Evolutionary conservation across 2,113 vertebrate species (phyloP), one percentile per base, ranked within the genome.

Genomic region (Chamaetylas fuelleborni): DNA sequence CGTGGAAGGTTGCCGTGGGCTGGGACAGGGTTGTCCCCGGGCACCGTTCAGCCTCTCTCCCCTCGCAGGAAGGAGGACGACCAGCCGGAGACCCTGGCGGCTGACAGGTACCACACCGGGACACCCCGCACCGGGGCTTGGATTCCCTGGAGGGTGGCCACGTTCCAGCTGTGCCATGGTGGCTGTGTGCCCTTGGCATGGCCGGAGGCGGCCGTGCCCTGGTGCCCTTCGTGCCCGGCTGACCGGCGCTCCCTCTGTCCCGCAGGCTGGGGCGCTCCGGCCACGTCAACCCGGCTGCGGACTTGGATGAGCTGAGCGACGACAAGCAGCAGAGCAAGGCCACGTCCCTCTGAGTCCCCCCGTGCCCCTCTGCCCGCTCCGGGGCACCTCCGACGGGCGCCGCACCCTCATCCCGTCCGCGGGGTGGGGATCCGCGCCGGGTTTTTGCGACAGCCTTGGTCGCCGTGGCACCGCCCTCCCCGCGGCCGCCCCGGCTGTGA

Each of bases 351-450:
- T 96, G 87, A 96, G 40, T 7, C 6, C 7, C 17, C 11, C 8
- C 5, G 26, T 19, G 16, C 11, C 8, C 4, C n/a, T 11, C 19
- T 20, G 64, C 65, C 28, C 33, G 8, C 56, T 11, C 19, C 43
- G 13, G 42, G 23, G 17, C 28, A 0, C 25, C 47, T 16, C 5
- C 6, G 8, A 2, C 4, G 8, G 65, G 58, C 31, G 3, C 42
- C 10, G 4, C 38, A 7, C 20, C 36, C 33, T 47, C 77, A 9
- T 6, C 33, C 91, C 84, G 25, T 80, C 81, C 67, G 48, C 19
- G 11, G 25, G 5, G 1, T 3, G 13, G 0, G 0, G 0, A 19
- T 77, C 86, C 71, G 8, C 10, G 33, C 83, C 86, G 71, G 61
- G 61, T 79, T 94, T 81, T 74, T 19, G 33, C 45, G 33, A 9